Evolutionary conservation across 2,888 invertebrate genomes (phyloP), one percentile per base, ranked within the genome.

Genomic region (Kryphioiulus occultus): DNA sequence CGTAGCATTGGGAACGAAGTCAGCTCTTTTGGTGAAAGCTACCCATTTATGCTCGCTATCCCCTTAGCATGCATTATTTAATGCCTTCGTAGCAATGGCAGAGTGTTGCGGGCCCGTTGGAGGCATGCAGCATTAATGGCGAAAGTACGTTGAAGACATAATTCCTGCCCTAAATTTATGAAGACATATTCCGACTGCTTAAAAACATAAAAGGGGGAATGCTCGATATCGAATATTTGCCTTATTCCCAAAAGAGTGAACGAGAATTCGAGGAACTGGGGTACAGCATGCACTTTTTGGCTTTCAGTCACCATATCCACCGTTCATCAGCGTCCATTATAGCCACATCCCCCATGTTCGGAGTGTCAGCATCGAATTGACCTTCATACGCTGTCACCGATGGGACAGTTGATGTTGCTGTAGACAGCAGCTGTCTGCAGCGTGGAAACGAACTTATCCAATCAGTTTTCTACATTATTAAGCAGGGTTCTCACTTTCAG

Each of bases 21-120:
- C 22, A n/a, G 59, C 59, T 59, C 59, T 59, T 59, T 59, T 59
- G 59, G 59, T 59, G 59, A 59, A 59, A 59, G 59, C 59, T 59
- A 59, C 59, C 59, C 59, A 22, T 59, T 59, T 59, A 59, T 59
- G 59, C 59, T 59, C 59, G 59, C 59, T 59, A 59, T 59, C 59
- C 59, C 59, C 59, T 59, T 59, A 59, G 59, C 59, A 59, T 59
- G 59, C 59, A 59, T 59, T 59, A 59, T 59, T 59, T 59, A 59
- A 59, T 59, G 59, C 59, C 59, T 59, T 59, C 59, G 59, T 22
- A 59, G 59, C 59, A n/a, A n/a, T n/a, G n/a, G 22, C n/a, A 59
- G 59, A 59, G 59, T n/a, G 59, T 17, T 59, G 59, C 59, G 59
- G 10, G 22, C 59, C n/a, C 17, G 5, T 59, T 22, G 59, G 59